Evolutionary conservation across 1,140 invertebrate genomes (phyloP), one percentile per base, ranked within the genome.

Genomic region (Heterodera carotae): DNA sequence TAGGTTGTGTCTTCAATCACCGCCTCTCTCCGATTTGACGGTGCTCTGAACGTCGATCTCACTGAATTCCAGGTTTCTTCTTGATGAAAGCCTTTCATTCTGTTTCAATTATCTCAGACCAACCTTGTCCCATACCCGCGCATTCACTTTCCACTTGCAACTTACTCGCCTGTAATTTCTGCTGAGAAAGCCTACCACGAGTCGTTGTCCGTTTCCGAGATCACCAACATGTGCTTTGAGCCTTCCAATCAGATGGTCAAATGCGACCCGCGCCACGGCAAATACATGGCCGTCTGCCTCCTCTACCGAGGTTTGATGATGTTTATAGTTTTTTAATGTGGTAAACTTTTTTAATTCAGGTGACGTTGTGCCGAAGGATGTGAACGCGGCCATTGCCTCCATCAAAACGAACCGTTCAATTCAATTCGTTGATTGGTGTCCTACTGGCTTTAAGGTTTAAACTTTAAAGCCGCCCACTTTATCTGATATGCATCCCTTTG

Each of bases 101-200:
- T 75, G 27, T 76, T 2, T 53, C n/a, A 48, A 29, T 33, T 29
- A n/a, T 48, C 0, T 81, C 91, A 77, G 66, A 87, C 84, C n/a
- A 86, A 87, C 76, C 69, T 93, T 90, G 93, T 93, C 81, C 92
- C 92, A 48, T 93, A 93, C 88, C 92, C 92, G 31, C 90, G 92
- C 88, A 93, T 93, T 39, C 81, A 83, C 53, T 84, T 82, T 70
- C 82, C 82, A 18, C 70, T 84, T 18, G 87, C 92, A 68, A 60
- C 83, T 34, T 88, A 85, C 80, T 81, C 86, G 60, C 80, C 88
- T 76, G 92, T 94, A 84, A 93, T 94, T 87, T 93, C 92, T 0
- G 92, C 92, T 71, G 93, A 93, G 88, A 93, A 93, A 89, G 93
- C 93, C 31, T 93, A 92, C 90, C 93, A 93, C 88, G 85, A 78